Percentiles rank a stretch among this genome's conserved stretches.
Conservation (phyloP, 2,797 vertebrate species). For the Siniperca undulata region DNA sequence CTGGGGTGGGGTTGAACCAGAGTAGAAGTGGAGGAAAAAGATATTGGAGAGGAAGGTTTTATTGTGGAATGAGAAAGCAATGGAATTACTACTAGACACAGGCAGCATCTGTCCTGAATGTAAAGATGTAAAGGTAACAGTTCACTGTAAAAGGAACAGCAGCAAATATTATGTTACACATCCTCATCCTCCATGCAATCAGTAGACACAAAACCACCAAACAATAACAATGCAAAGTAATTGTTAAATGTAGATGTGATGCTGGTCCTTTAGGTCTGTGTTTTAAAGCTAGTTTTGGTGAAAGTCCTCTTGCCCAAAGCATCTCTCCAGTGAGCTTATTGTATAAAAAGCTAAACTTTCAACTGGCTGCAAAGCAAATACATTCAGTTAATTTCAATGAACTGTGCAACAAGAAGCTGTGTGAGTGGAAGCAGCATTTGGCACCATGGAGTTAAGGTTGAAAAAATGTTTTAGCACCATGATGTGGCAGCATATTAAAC, state of each 20-base stretch:
- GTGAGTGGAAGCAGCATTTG: neutral
- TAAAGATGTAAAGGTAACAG: slow-evolving; percentile 9
- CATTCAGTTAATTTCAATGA: slow-evolving; percentile 8
- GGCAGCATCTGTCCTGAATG: slow-evolving; percentile 35
- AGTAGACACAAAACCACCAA: neutral
- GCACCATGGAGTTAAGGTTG: neutral
- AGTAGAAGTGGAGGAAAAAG: slow-evolving; percentile 34
- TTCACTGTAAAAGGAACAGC: slow-evolving; percentile 35
- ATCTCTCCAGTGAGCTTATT: neutral
- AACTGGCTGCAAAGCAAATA: slow-evolving; percentile 40
- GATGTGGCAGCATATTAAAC: slow-evolving; percentile 11
- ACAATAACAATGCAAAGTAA: neutral
- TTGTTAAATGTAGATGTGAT: neutral
- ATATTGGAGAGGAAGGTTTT: slow-evolving; percentile 25
- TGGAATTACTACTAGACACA: slow-evolving; percentile 17
- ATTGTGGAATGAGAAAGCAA: slow-evolving; percentile 25
- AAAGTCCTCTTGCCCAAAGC: neutral
- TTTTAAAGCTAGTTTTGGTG: neutral
- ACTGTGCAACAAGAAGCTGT: slow-evolving; percentile 17
- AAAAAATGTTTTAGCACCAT: neutral
- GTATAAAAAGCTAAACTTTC: slow-evolving; percentile 6
- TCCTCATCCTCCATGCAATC: neutral
- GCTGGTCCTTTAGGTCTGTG: neutral
- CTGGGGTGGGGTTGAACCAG: slow-evolving; percentile 75
- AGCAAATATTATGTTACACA: neutral